Evolutionary conservation across 1,140 invertebrate species (phyloP).

Genomic region (Drosophila santomea): DNA sequence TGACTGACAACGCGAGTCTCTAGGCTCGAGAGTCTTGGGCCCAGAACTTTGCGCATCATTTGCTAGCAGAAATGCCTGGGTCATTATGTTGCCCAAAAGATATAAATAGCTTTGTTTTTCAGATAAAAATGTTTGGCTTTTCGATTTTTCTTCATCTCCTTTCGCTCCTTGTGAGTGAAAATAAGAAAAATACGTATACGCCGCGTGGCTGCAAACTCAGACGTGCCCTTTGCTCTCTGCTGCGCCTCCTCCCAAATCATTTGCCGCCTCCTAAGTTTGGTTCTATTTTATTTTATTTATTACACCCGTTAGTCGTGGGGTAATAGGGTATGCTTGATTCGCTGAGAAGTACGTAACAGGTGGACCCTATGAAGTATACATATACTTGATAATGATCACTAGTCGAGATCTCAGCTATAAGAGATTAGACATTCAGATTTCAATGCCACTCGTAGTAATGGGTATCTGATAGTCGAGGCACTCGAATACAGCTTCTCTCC

Average conservation of each 20-base stretch:
- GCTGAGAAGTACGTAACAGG: too few relatives aligned
- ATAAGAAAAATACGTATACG: constrained; percentile 64
- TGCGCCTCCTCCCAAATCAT: constrained; percentile 17
- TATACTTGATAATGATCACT: too few relatives aligned
- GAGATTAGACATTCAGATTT: too few relatives aligned
- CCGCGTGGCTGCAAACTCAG: constrained; percentile 40
- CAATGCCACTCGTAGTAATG: too few relatives aligned
- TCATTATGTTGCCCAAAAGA: constrained; percentile 67
- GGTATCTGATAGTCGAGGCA: too few relatives aligned
- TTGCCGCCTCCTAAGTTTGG: constrained; percentile 39
- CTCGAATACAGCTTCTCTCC: too few relatives aligned
- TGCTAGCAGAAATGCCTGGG: constrained; percentile 62
- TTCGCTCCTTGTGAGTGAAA: constrained; percentile 6
- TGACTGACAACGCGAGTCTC: constrained; percentile 63
- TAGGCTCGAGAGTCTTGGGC: constrained; percentile 14
- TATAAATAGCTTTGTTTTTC: constrained; percentile 67
- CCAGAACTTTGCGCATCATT: constrained; percentile 63
- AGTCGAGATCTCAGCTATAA: too few relatives aligned
- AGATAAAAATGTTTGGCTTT: constrained; percentile 43
- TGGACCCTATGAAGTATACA: too few relatives aligned
- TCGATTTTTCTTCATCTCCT: constrained; percentile 23
- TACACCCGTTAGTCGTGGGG: background rate
- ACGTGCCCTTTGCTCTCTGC: constrained; percentile 29
- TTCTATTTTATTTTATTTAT: constrained; percentile 31
- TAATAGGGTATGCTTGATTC: too few relatives aligned